These are phyloP conservation scores for Mactromeris polynyma DNA, from an alignment of 2,888 invertebrate species.

Conservation along the genomic window DNA sequence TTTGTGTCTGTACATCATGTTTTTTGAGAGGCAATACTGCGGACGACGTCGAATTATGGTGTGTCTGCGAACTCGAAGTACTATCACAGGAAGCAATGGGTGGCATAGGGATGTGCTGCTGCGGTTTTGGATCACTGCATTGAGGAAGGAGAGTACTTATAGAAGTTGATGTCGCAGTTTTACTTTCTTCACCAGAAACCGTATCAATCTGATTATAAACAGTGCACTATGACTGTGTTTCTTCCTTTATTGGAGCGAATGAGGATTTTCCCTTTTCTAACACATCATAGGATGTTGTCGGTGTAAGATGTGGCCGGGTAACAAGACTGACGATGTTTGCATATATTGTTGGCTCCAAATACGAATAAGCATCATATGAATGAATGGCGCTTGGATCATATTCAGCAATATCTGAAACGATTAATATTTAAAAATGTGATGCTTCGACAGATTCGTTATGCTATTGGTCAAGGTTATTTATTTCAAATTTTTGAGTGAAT, in stretches of 20 bases:
- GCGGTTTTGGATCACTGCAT: neutral
- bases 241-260: neutral
- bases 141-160: neutral
- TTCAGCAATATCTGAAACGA: slow-evolving; percentile 58
- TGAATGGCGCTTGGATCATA: slow-evolving; percentile 54
- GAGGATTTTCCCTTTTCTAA: neutral
- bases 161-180: neutral
- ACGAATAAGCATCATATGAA: slow-evolving; percentile 54
- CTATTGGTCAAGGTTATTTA: too few relatives aligned
- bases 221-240: too few relatives aligned
- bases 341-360: slow-evolving; percentile 51
- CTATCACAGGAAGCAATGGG: neutral
- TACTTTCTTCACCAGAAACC: neutral
- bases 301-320: neutral
- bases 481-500: too few relatives aligned
- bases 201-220: neutral
- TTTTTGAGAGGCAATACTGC: neutral
- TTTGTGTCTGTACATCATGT: neutral
- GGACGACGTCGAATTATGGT: neutral
- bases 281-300: neutral
- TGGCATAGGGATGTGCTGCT: neutral
- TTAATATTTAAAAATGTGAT: too few relatives aligned
- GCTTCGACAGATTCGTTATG: too few relatives aligned
- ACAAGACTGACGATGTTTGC: slow-evolving; percentile 35
- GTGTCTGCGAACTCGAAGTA: neutral